Percentiles rank a stretch among this genome's conserved stretches.
Conservation (phyloP, 2,113 vertebrate species). For the Microcebus murinus region DNA sequence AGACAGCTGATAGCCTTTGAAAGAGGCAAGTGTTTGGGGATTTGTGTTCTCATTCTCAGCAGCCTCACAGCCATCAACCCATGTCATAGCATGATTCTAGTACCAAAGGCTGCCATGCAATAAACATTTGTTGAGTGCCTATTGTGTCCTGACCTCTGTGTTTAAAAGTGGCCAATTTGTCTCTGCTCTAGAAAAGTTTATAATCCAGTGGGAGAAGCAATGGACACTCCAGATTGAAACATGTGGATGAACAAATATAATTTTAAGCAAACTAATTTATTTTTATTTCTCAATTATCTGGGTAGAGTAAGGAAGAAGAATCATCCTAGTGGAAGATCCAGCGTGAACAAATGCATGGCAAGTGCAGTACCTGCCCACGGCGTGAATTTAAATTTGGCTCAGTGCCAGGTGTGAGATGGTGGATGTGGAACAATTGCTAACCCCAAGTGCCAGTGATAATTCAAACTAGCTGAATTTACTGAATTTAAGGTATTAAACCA, state of each 20-base stretch:
- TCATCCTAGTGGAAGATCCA: background rate
- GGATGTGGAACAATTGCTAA: background rate
- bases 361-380: accelerated
- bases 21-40: background rate
- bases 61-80: background rate
- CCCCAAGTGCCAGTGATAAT: background rate
- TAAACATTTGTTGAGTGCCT: background rate
- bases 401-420: background rate
- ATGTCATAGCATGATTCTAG: background rate
- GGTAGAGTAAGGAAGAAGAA: background rate
- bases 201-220: background rate
- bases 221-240: background rate
- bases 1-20: background rate
- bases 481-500: background rate
- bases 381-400: background rate
- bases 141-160: background rate
- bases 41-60: background rate
- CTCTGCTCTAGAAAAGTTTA: background rate
- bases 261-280: background rate
- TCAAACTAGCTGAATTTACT: background rate
- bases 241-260: background rate
- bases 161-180: background rate
- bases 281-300: background rate
- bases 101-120: background rate
- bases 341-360: background rate